These are phyloP conservation scores for Leptopterna dolabrata DNA, from an alignment of 2,888 invertebrate genomes.

Conservation along the genomic window DNA sequence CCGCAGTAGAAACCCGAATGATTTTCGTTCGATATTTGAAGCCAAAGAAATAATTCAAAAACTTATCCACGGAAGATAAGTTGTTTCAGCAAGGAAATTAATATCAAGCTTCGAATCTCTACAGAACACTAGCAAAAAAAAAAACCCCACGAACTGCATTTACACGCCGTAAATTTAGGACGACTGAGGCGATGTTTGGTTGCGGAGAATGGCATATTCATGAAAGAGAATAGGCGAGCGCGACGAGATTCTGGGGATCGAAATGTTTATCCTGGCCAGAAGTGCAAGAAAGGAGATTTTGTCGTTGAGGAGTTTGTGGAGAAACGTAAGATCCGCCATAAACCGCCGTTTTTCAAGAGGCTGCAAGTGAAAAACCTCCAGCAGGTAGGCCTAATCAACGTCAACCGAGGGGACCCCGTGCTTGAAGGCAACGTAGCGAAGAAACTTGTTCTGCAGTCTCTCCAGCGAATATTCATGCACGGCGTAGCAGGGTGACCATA, in stretches of 20 bases:
- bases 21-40: neutral
- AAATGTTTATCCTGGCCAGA: neutral
- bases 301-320: neutral
- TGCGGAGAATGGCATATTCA: neutral
- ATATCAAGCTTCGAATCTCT: too few species aligned
- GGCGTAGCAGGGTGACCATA: slow-evolving; percentile 21
- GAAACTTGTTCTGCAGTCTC: neutral
- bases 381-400: neutral
- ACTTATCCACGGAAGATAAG: too few species aligned
- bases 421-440: neutral
- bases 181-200: neutral
- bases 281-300: neutral
- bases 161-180: neutral
- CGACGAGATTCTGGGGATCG: neutral
- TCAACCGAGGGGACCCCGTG: neutral
- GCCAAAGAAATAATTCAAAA: neutral
- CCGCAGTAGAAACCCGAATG: neutral
- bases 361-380: neutral
- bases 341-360: neutral
- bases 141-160: neutral
- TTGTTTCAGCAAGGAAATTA: too few species aligned
- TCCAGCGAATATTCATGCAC: slow-evolving; percentile 21
- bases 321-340: neutral
- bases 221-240: neutral
- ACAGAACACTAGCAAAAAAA: neutral